These are phyloP conservation scores for Ptilodon capucinus DNA, from an alignment of 2,888 invertebrate species.

Conservation along the genomic window DNA sequence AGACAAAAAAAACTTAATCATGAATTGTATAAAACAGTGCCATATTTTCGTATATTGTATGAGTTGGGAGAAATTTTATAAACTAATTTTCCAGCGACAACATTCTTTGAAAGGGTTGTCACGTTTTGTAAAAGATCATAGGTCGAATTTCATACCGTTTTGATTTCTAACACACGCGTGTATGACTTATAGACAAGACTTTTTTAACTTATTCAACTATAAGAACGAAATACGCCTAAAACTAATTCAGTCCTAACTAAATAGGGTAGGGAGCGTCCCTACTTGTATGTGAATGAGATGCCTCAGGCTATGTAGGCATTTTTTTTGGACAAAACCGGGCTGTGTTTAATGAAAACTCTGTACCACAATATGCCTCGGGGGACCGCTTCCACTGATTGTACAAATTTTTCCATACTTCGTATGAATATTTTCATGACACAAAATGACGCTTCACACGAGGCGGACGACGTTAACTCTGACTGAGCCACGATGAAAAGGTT, in stretches of 20 bases:
- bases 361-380: conserved; percentile 74
- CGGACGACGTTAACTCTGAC: conserved; percentile 35
- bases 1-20: conserved; percentile 38
- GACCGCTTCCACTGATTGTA: conserved; percentile 74
- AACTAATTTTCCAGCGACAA: conserved; percentile 78
- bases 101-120: conserved; percentile 42
- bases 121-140: not conserved
- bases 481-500: conserved; percentile 38
- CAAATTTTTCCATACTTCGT: conserved; percentile 64
- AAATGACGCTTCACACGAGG: conserved; percentile 33
- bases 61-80: conserved; percentile 67
- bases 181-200: not conserved
- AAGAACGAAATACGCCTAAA: not conserved
- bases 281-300: conserved; percentile 64
- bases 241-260: not conserved
- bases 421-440: conserved; percentile 66
- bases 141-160: not conserved
- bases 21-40: conserved; percentile 39
- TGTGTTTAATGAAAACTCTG: conserved; percentile 79
- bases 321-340: conserved; percentile 67
- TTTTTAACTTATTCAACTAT: not conserved
- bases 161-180: not conserved
- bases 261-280: not conserved
- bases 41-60: conserved; percentile 43
- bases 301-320: conserved; percentile 67